Evolutionary conservation across 2,797 vertebrate genomes (phyloP).

Genomic region (Salarias fasciatus): DNA sequence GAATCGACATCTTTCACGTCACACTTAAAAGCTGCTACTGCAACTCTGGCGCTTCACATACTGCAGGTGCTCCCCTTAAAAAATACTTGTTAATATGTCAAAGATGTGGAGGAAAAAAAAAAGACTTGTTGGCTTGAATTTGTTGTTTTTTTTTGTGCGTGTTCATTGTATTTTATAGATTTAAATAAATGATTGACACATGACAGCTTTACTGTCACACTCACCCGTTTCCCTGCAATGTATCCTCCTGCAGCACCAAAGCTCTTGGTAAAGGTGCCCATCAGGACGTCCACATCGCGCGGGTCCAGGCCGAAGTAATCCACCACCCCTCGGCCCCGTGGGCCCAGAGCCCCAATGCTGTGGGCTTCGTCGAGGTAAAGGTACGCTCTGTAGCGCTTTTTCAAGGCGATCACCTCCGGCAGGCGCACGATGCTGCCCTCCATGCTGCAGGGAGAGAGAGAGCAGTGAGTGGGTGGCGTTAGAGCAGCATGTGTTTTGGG

Average conservation of each 20-base stretch:
- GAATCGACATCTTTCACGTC: background rate
- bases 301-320: conserved; percentile 86
- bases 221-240: conserved; percentile 92
- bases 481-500: conserved; percentile 12
- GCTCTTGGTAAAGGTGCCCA: conserved; percentile 98
- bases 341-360: conserved; percentile 91
- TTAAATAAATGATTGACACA: too few species aligned
- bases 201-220: background rate
- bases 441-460: conserved; percentile 85
- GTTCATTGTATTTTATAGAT: too few species aligned
- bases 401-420: conserved; percentile 91
- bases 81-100: background rate
- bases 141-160: too few species aligned
- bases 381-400: conserved; percentile 95
- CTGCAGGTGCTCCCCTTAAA: background rate
- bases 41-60: background rate
- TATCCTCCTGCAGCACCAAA: conserved; percentile 93
- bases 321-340: conserved; percentile 88
- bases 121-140: too few species aligned
- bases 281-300: conserved; percentile 88
- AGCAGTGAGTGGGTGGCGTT: background rate
- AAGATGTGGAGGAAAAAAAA: too few species aligned
- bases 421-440: conserved; percentile 93
- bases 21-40: background rate
- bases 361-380: conserved; percentile 96